phyloP scores from a whole-genome alignment of 2,113 vertebrate genomes.

The Notarius lentiginosus region DNA sequence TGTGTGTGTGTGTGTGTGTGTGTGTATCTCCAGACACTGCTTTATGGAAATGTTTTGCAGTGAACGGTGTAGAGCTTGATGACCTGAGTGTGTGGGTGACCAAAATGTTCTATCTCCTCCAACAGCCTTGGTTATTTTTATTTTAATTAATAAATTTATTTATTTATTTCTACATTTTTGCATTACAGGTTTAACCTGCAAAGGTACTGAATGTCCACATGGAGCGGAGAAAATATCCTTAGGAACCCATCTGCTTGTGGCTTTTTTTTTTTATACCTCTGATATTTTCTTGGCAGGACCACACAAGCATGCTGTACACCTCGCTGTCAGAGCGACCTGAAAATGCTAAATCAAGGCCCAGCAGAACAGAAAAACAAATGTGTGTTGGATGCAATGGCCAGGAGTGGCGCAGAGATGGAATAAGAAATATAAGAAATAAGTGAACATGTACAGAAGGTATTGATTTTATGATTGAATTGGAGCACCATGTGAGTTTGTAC shows the following conservation, averaged over 20 bases:
- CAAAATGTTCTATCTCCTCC: slow-evolving; percentile 1
- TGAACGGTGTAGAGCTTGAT: slow-evolving; percentile 35
- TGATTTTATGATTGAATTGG: not conserved
- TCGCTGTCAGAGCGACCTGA: not conserved
- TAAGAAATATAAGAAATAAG: too few species aligned
- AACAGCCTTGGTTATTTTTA: slow-evolving; percentile 31
- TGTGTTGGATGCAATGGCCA: not conserved
- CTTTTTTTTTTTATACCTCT: slow-evolving; percentile 1
- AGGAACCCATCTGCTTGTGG: slow-evolving; percentile 33
- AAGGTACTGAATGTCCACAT: slow-evolving; percentile 46
- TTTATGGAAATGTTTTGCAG: slow-evolving; percentile 37
- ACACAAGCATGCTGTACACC: slow-evolving; percentile 5
- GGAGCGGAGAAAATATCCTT: slow-evolving; percentile 33
- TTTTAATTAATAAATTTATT: not conserved
- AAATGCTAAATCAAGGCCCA: slow-evolving; percentile 2
- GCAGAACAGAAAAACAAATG: not conserved
- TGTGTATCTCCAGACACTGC: slow-evolving; percentile 1
- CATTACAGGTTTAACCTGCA: slow-evolving; percentile 33
- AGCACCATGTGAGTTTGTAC: not conserved
- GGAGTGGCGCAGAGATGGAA: not conserved
- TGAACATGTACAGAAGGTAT: too few species aligned
- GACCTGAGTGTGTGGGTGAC: slow-evolving; percentile 54
- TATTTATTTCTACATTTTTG: slow-evolving; percentile 37
- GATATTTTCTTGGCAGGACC: slow-evolving; percentile 36
- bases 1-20: too few species aligned